These are phyloP conservation scores for Anarrhichthys ocellatus DNA, from an alignment of 2,113 vertebrate genomes.

Conservation along the genomic window DNA sequence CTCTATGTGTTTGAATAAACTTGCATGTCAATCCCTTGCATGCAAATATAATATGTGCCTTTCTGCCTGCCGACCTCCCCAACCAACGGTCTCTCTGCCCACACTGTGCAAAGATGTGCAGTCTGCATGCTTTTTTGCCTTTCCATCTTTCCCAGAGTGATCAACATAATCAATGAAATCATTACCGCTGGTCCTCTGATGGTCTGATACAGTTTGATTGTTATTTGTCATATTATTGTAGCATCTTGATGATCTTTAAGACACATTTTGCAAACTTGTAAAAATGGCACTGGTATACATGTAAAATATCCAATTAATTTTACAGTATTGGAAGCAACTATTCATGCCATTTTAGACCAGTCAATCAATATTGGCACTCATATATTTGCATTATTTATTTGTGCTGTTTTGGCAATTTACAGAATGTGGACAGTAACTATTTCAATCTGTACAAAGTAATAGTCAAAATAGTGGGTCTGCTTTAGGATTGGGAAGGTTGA, in stretches of 20 bases:
- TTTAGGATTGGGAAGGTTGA: conserved; percentile 33
- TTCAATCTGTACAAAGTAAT: neutral
- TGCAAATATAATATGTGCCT: conserved; percentile 32
- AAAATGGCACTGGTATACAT: conserved; percentile 27
- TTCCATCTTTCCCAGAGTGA: conserved; percentile 30
- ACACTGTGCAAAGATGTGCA: conserved; percentile 17
- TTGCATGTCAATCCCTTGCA: conserved; percentile 56
- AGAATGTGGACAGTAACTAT: conserved; percentile 8
- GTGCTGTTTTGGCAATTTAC: conserved; percentile 51
- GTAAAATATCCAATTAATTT: neutral
- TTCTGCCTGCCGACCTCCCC: conserved; percentile 6
- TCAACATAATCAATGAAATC: neutral
- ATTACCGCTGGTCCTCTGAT: neutral
- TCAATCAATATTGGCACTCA: neutral
- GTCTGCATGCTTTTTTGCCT: conserved; percentile 44
- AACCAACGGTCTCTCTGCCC: neutral
- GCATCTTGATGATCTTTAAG: neutral
- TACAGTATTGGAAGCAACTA: neutral
- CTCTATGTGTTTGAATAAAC: conserved; percentile 62
- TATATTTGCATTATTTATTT: neutral
- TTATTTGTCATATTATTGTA: conserved; percentile 15
- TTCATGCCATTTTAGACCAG: neutral
- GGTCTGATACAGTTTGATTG: conserved; percentile 14
- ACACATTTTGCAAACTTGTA: conserved; percentile 38
- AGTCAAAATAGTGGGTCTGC: neutral